Evolutionary conservation across 2,113 vertebrate genomes (phyloP).

Genomic region (Scortum barcoo): DNA sequence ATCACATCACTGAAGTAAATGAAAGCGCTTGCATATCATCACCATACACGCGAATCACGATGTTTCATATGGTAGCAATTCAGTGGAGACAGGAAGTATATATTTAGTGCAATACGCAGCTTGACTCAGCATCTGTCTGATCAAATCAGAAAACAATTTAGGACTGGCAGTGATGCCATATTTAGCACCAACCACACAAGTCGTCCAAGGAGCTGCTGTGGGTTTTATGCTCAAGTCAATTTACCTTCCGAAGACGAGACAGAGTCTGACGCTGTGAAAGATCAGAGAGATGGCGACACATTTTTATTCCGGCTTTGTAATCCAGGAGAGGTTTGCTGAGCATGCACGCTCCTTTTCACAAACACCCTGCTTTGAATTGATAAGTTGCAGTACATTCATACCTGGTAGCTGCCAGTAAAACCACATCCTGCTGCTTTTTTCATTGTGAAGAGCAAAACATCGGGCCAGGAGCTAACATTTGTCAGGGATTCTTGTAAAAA

Average conservation of each 20-base stretch:
- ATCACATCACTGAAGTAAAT: not conserved
- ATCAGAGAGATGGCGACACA: not conserved
- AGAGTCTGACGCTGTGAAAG: not conserved
- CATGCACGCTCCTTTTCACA: constrained; percentile 12
- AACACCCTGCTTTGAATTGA: constrained; percentile 19
- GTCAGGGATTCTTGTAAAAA: not conserved
- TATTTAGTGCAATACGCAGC: not conserved
- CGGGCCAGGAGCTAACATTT: not conserved
- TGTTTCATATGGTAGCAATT: not conserved
- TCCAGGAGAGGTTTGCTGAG: constrained; percentile 6
- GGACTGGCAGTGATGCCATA: not conserved
- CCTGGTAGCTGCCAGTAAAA: not conserved
- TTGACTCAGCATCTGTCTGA: not conserved
- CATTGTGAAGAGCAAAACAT: not conserved
- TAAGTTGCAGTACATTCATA: constrained; percentile 22
- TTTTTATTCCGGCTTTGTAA: constrained; percentile 17
- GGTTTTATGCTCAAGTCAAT: not conserved
- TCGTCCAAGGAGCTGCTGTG: not conserved
- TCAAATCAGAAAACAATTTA: not conserved
- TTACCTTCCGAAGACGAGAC: not conserved
- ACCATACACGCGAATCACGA: not conserved
- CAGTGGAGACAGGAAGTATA: not conserved
- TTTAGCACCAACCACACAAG: not conserved
- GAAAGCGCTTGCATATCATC: not conserved
- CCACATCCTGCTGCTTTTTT: constrained; percentile 23